Conservation (phyloP, 2,113 vertebrate species). For the Vidua chalybeata region DNA sequence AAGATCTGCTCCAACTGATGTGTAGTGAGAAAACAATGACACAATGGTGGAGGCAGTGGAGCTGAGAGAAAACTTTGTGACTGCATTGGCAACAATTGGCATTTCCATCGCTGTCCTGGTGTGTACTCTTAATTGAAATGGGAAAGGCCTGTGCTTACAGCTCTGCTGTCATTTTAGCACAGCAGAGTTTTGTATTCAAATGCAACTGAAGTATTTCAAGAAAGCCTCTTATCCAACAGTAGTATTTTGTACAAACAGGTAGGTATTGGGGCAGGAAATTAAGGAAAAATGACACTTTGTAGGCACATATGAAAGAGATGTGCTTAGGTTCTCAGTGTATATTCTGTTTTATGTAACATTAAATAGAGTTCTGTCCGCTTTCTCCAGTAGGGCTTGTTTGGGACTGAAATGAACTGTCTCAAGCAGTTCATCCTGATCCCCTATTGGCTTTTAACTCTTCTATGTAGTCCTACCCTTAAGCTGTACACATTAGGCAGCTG, state of each 20-base stretch:
- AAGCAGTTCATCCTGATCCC: neutral
- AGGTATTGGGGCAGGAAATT: neutral
- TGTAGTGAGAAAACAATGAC: neutral
- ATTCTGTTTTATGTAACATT: neutral
- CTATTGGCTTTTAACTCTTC: neutral
- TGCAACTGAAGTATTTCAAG: neutral
- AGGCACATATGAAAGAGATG: neutral
- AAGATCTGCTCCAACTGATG: neutral
- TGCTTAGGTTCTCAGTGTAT: neutral
- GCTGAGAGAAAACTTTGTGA: neutral
- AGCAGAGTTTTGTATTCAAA: neutral
- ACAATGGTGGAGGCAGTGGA: neutral
- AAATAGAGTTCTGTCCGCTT: neutral
- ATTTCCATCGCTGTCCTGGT: rapidly evolving
- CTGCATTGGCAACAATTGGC: neutral
- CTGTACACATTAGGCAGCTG: neutral
- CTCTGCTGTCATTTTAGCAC: neutral
- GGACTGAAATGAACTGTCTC: neutral
- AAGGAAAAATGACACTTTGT: neutral
- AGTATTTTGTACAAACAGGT: neutral
- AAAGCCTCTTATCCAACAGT: neutral
- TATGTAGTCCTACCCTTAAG: neutral
- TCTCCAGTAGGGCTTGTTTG: neutral
- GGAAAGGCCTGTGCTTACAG: rapidly evolving
- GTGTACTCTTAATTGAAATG: neutral